phyloP scores from a whole-genome alignment of 2,888 invertebrate species.

The Dugesia japonica region DNA sequence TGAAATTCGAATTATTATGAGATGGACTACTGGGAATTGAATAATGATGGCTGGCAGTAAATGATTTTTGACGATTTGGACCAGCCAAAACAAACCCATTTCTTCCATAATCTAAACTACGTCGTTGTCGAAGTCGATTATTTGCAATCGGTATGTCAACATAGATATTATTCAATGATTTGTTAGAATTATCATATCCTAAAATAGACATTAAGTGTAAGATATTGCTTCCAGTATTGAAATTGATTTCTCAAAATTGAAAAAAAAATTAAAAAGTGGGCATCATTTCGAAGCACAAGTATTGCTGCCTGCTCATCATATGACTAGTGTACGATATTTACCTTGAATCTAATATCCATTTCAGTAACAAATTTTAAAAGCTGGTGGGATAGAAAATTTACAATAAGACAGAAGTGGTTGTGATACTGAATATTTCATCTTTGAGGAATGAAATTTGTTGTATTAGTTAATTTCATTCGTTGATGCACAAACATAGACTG shows the following conservation, averaged over 20 bases:
- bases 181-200: not conserved
- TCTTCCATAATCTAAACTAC: not conserved
- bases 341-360: not conserved
- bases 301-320: not conserved
- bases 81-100: not conserved
- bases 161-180: not conserved
- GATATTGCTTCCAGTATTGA: not conserved
- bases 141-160: not conserved
- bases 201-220: not conserved
- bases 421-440: not conserved
- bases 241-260: not conserved
- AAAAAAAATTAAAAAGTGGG: not conserved
- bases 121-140: not conserved
- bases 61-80: not conserved
- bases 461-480: conserved; percentile 2
- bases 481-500: not conserved
- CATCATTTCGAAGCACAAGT: not conserved
- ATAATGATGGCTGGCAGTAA: not conserved
- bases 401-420: not conserved
- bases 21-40: not conserved
- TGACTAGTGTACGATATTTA: not conserved
- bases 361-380: not conserved
- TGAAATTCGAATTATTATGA: not conserved
- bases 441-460: not conserved
- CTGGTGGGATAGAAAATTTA: not conserved